These are phyloP conservation scores for Rhagonycha fulva DNA, from an alignment of 2,888 invertebrate genomes.

Conservation along the genomic window DNA sequence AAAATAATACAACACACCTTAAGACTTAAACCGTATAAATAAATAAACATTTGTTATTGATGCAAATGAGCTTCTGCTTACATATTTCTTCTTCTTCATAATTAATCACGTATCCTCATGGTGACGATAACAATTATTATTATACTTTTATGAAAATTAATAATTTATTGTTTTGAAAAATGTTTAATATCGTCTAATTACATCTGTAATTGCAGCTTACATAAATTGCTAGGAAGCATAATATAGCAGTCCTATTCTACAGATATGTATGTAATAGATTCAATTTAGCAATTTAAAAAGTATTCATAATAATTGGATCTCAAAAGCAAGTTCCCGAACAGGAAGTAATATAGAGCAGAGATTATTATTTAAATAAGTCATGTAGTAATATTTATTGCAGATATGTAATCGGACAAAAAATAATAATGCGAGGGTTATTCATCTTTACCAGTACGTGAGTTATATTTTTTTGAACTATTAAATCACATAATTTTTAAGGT, in stretches of 20 bases:
- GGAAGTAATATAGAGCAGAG: constrained; percentile 8
- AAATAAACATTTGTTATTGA: neutral
- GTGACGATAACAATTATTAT: neutral
- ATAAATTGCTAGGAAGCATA: constrained; percentile 8
- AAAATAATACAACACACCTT: constrained; percentile 4
- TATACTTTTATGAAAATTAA: neutral
- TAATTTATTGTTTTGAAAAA: constrained; percentile 1
- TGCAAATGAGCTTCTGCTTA: neutral
- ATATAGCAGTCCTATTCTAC: neutral
- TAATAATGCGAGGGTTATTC: neutral
- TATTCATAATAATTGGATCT: constrained; percentile 15
- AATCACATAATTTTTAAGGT: no score
- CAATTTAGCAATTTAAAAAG: constrained; percentile 10
- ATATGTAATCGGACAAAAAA: neutral
- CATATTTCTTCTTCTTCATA: neutral
- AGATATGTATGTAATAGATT: constrained; percentile 2
- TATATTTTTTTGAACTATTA: no score
- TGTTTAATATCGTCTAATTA: constrained; percentile 5
- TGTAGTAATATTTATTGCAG: neutral
- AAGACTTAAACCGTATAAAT: neutral
- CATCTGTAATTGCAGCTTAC: constrained; percentile 1
- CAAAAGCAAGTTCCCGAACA: constrained; percentile 11
- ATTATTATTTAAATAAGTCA: neutral
- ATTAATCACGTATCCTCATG: neutral
- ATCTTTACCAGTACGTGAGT: neutral